These are phyloP conservation scores for Crotalus viridis DNA, from an alignment of 2,113 vertebrate species.

Conservation along the genomic window DNA sequence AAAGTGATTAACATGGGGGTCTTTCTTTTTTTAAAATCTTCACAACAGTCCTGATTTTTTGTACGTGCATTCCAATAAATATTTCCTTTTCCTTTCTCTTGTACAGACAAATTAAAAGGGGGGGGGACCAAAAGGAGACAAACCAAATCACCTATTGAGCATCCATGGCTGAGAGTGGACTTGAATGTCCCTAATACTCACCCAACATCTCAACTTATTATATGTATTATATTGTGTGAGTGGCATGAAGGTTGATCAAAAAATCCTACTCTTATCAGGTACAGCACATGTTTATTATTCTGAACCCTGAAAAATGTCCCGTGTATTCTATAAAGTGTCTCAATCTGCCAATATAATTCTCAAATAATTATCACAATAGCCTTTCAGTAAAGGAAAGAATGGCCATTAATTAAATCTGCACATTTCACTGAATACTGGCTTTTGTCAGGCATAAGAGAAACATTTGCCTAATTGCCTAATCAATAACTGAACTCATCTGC, in stretches of 20 bases:
- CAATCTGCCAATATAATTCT: neutral
- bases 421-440: neutral
- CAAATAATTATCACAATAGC: neutral
- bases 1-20: neutral
- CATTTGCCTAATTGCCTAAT: neutral
- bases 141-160: neutral
- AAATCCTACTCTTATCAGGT: neutral
- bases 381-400: neutral
- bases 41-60: neutral
- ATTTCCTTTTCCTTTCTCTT: neutral
- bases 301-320: neutral
- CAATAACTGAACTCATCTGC: neutral
- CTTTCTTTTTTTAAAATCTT: neutral
- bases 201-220: neutral
- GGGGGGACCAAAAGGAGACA: neutral
- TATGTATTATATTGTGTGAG: neutral
- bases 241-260: neutral
- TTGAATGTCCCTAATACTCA: neutral
- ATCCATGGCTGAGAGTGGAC: neutral
- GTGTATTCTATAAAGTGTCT: neutral
- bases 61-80: neutral
- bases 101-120: neutral
- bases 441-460: neutral
- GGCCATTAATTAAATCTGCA: neutral
- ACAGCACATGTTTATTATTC: neutral